Percentiles rank a stretch among this genome's conserved stretches.
Conservation (phyloP, 2,888 invertebrate species). For the Uloborus plumipes region DNA sequence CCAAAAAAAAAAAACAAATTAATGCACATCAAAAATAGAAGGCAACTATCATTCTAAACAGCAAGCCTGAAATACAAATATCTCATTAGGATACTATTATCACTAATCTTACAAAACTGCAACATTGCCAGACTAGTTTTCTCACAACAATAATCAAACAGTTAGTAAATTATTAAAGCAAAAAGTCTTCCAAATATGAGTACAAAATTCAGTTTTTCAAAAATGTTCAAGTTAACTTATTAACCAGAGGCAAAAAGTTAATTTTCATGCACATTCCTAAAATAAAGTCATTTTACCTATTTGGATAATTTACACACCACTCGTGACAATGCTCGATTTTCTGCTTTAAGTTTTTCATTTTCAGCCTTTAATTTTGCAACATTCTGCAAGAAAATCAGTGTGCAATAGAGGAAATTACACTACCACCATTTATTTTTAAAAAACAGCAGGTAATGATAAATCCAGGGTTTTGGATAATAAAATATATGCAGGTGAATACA, state of each 20-base stretch:
- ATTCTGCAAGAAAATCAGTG: constrained; percentile 77
- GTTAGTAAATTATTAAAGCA: no score
- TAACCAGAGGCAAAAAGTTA: no score
- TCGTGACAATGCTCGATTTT: constrained; percentile 96
- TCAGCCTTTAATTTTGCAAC: constrained; percentile 89
- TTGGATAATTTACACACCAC: constrained; percentile 97
- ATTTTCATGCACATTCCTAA: constrained; percentile 61
- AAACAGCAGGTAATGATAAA: constrained; percentile 32
- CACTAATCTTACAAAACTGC: no score
- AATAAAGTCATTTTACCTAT: constrained; percentile 64
- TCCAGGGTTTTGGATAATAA: constrained; percentile 13
- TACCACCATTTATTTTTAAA: constrained; percentile 33
- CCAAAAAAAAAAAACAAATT: background rate
- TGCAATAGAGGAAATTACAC: constrained; percentile 51
- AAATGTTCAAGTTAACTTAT: no score
- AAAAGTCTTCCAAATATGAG: no score
- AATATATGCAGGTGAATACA: constrained; percentile 2
- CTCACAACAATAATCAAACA: no score
- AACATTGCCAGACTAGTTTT: no score
- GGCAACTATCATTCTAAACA: background rate
- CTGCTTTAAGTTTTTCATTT: constrained; percentile 96
- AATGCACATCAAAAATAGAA: background rate
- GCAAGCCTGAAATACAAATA: no score
- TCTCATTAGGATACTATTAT: no score
- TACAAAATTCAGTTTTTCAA: no score